These are phyloP conservation scores for Dufourea novaeangliae DNA, from an alignment of 1,140 invertebrate species.

Conservation along the genomic window DNA sequence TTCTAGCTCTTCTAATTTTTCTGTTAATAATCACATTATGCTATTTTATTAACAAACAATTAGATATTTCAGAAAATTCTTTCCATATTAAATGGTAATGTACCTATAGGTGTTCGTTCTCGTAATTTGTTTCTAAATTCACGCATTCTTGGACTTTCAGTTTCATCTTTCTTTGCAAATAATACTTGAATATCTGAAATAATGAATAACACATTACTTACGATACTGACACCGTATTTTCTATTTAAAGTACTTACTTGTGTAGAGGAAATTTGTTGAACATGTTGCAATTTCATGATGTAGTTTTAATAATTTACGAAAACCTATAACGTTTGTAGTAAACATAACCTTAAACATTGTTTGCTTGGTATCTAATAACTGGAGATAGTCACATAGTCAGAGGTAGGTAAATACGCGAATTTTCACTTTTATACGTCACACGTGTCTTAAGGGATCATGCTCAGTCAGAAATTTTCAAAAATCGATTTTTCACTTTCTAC, in stretches of 20 bases:
- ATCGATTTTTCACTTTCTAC: no score
- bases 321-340: background rate
- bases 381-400: no score
- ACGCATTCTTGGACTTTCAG: conserved; percentile 73
- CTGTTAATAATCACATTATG: conserved; percentile 70
- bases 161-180: conserved; percentile 62
- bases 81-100: background rate
- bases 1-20: conserved; percentile 86
- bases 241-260: conserved; percentile 9
- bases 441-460: no score
- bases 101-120: conserved; percentile 78
- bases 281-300: conserved; percentile 72
- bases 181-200: conserved; percentile 22
- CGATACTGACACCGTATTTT: background rate
- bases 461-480: no score
- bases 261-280: conserved; percentile 61
- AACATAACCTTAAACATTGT: conserved; percentile 29
- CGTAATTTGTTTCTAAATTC: conserved; percentile 80
- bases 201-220: background rate
- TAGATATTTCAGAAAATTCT: background rate
- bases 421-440: no score
- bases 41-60: background rate
- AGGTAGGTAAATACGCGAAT: no score
- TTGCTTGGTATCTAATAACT: background rate
- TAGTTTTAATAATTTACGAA: conserved; percentile 63